phyloP scores from a whole-genome alignment of 1,140 invertebrate species.

The Ceratosolen fusciceps region DNA sequence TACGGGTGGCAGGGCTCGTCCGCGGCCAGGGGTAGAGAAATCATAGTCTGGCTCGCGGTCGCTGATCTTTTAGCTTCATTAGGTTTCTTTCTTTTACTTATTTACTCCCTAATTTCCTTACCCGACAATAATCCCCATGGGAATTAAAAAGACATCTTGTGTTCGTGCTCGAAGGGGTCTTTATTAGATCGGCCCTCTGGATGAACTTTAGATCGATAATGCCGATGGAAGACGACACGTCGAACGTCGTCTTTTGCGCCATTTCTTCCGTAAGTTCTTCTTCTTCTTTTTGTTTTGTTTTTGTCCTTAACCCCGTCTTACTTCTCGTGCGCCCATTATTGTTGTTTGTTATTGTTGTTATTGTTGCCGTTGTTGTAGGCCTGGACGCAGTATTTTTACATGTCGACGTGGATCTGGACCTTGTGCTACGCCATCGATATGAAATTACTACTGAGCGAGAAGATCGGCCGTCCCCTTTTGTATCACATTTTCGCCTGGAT shows the following conservation, averaged over 20 bases:
- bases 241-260: conserved; percentile 80
- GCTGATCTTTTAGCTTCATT: conserved; percentile 83
- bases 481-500: conserved; percentile 83
- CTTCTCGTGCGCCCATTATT: too few relatives aligned
- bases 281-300: neutral
- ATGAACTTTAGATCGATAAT: conserved; percentile 78
- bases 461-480: conserved; percentile 71
- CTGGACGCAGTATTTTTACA: conserved; percentile 89
- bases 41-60: conserved; percentile 83
- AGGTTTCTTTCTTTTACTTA: too few relatives aligned
- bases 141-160: neutral
- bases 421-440: conserved; percentile 87
- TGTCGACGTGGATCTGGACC: conserved; percentile 87
- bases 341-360: too few relatives aligned
- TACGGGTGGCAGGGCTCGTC: conserved; percentile 74
- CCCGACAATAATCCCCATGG: neutral
- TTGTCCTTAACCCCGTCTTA: too few relatives aligned
- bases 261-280: conserved; percentile 76
- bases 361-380: conserved; percentile 72
- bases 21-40: conserved; percentile 76
- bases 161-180: conserved; percentile 74
- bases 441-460: conserved; percentile 77
- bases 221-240: conserved; percentile 76
- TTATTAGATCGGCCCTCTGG: conserved; percentile 81
- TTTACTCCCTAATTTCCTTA: conserved; percentile 44